Percentiles rank a stretch among this genome's conserved stretches.
Conservation (phyloP, 1,140 invertebrate genomes). For the Brachionus rubens region DNA sequence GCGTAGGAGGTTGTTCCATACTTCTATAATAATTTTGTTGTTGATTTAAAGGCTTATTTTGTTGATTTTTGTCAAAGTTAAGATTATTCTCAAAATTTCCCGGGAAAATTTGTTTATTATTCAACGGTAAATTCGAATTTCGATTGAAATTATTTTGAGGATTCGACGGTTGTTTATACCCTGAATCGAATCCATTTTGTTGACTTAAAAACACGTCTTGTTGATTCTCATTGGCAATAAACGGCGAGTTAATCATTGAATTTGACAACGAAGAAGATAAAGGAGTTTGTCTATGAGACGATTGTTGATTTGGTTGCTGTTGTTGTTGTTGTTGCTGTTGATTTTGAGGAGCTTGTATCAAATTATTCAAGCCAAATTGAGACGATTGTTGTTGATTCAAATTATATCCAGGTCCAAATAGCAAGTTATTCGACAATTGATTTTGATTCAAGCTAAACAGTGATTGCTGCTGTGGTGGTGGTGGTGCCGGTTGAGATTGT, state of each 20-base stretch:
- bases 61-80: not conserved
- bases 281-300: slow-evolving; percentile 1
- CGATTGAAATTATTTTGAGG: not conserved
- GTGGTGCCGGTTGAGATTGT: not conserved
- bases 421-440: slow-evolving; percentile 1
- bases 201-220: not conserved
- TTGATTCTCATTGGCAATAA: not conserved
- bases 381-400: not conserved
- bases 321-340: slow-evolving; percentile 3
- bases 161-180: not conserved
- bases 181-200: not conserved
- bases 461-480: not conserved
- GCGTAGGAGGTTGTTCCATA: not conserved
- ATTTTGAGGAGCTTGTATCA: slow-evolving; percentile 3
- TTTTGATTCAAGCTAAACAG: slow-evolving; percentile 9
- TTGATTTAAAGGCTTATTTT: not conserved
- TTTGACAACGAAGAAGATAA: not conserved
- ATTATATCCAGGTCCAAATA: not conserved
- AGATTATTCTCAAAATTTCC: not conserved
- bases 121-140: not conserved
- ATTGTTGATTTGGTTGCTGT: not conserved
- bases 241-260: not conserved
- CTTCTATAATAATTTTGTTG: not conserved
- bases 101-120: not conserved
- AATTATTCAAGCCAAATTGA: slow-evolving; percentile 7